Percentiles rank a stretch among this genome's conserved stretches.
phyloP scores from a whole-genome alignment of 2,113 vertebrate genomes.

The Salvelinus namaycush region DNA sequence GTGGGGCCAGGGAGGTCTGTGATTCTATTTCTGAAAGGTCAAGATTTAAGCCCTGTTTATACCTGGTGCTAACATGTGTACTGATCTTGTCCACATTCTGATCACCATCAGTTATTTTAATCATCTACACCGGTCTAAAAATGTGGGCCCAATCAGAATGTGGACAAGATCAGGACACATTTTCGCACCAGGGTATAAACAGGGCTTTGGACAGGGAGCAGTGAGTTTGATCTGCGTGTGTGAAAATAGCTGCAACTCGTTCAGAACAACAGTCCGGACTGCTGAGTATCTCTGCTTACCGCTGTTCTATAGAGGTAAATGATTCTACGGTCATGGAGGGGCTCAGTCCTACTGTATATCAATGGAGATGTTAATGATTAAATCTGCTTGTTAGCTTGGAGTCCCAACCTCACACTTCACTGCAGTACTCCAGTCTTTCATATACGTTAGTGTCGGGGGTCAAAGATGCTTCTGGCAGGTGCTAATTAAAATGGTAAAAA shows the following conservation, averaged over 20 bases:
- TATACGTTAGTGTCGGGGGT: neutral
- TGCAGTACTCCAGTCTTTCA: neutral
- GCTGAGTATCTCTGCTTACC: neutral
- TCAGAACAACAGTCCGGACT: neutral
- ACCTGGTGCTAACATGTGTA: no score
- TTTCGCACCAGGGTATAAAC: no score
- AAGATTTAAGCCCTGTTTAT: neutral
- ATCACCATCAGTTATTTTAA: no score
- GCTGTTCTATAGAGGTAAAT: neutral
- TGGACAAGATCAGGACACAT: no score
- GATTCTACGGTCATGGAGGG: neutral
- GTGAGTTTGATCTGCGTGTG: neutral
- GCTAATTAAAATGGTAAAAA: neutral
- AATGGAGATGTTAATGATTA: neutral
- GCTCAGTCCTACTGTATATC: neutral
- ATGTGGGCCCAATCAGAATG: no score
- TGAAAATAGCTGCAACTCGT: neutral
- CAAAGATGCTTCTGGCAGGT: neutral
- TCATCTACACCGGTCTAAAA: no score
- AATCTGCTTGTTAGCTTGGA: neutral
- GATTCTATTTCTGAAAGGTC: slow-evolving; percentile 11
- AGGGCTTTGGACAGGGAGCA: neutral
- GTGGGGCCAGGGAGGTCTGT: neutral
- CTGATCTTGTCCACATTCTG: no score
- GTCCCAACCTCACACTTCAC: neutral